A percentile compares a stretch with the other conserved stretches of the same genome.
phyloP scores from a whole-genome alignment of 92 coral and sea anemone genomes.

The Palythoa grandis region DNA sequence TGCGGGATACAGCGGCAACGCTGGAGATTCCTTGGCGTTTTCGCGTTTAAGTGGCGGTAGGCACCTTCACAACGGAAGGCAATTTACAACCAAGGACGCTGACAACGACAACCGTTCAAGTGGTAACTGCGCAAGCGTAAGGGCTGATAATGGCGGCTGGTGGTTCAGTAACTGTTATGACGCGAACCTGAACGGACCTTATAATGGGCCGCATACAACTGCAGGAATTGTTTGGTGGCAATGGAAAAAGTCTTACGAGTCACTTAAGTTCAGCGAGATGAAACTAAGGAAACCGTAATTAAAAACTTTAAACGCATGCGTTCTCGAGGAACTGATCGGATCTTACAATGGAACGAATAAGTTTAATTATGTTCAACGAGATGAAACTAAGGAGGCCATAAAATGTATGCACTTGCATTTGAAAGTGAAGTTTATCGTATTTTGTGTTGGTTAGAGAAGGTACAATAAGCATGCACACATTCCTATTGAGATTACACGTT shows the following conservation, averaged over 20 bases:
- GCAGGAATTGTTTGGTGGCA: constrained; percentile 57
- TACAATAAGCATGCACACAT: too few species aligned
- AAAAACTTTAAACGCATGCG: background rate
- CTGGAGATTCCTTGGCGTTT: constrained; percentile 54
- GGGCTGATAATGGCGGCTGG: constrained; percentile 43
- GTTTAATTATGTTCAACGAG: too few species aligned
- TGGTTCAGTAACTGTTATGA: constrained; percentile 61
- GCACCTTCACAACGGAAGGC: constrained; percentile 22
- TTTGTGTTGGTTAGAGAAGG: too few species aligned
- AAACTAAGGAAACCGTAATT: constrained; percentile 39
- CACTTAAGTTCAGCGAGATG: constrained; percentile 55
- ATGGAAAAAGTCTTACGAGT: constrained; percentile 47
- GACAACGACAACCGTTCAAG: constrained; percentile 43
- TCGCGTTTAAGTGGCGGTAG: background rate
- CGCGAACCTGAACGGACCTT: constrained; percentile 56
- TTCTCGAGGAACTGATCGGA: too few species aligned
- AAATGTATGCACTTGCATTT: too few species aligned
- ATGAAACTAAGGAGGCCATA: too few species aligned
- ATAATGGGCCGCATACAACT: background rate
- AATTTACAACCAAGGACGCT: constrained; percentile 50
- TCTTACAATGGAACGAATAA: too few species aligned
- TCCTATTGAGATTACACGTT: too few species aligned
- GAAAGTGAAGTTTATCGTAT: too few species aligned
- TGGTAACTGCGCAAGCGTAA: constrained; percentile 32
- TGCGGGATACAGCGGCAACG: constrained; percentile 53